phyloP scores from a whole-genome alignment of 1,140 invertebrate genomes.

The Vanessa tameamea region DNA sequence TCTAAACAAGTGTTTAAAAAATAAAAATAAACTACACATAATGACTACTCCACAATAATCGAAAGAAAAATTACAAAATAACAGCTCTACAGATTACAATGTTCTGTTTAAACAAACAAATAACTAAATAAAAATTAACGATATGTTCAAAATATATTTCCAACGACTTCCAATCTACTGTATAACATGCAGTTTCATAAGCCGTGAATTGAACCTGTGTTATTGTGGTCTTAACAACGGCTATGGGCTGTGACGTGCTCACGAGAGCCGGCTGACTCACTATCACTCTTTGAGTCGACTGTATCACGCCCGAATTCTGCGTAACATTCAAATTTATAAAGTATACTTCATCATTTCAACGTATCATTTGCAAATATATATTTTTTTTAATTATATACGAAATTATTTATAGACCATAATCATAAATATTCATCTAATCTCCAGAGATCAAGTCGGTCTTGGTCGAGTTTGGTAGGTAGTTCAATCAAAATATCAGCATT shows the following conservation, averaged over 20 bases:
- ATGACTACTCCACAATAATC: background rate
- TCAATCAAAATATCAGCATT: no score
- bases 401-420: no score
- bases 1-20: background rate
- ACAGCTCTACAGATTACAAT: background rate
- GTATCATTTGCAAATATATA: no score
- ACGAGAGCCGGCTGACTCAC: constrained; percentile 70
- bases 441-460: no score
- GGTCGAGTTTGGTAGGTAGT: no score
- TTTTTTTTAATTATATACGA: no score
- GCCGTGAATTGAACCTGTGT: constrained; percentile 61
- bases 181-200: constrained; percentile 26
- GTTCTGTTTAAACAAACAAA: no score
- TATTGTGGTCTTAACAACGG: constrained; percentile 67
- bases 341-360: background rate
- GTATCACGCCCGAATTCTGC: constrained; percentile 77
- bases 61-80: background rate
- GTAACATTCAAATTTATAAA: constrained; percentile 20
- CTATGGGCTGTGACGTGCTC: constrained; percentile 69
- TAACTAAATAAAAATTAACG: background rate
- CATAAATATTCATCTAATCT: no score
- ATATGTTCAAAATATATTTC: background rate
- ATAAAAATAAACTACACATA: background rate
- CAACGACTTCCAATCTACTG: background rate
- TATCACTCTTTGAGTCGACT: constrained; percentile 74